Percentiles rank a stretch among this genome's conserved stretches.
Conservation (phyloP, 2,113 vertebrate species). For the Alethe castanea region DNA sequence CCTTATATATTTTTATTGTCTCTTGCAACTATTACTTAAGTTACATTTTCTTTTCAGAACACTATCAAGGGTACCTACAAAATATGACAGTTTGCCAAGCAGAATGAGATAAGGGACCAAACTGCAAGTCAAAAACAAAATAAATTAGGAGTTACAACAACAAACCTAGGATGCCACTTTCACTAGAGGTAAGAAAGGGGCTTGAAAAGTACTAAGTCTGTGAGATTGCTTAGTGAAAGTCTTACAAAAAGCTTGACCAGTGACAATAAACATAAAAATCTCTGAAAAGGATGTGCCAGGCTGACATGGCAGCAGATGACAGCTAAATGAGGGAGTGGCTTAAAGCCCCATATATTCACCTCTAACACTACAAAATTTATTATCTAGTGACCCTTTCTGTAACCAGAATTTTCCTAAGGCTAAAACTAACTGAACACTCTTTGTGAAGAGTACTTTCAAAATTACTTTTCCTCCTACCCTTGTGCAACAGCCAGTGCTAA, state of each 20-base stretch:
- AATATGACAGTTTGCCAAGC: rapidly evolving
- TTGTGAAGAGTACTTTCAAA: background rate
- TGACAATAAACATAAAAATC: background rate
- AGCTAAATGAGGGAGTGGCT: background rate
- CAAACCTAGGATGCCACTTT: background rate
- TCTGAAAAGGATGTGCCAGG: background rate
- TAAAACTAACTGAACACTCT: background rate
- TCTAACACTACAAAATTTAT: background rate
- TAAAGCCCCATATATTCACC: background rate
- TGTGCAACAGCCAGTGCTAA: background rate
- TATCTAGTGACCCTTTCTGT: background rate
- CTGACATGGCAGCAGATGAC: background rate
- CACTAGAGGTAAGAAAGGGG: background rate
- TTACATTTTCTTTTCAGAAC: background rate
- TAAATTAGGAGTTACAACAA: background rate
- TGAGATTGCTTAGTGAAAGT: background rate
- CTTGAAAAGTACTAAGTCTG: background rate
- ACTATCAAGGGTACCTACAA: background rate
- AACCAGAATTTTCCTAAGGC: background rate
- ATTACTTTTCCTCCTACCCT: background rate
- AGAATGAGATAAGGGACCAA: background rate
- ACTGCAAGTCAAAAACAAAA: background rate
- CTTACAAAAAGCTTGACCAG: background rate
- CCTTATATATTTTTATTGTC: background rate
- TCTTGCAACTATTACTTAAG: background rate